Percentiles rank a stretch among this genome's conserved stretches.
Evolutionary conservation across 1,140 invertebrate species (phyloP).

Genomic region (Mesaphorura yosii): DNA sequence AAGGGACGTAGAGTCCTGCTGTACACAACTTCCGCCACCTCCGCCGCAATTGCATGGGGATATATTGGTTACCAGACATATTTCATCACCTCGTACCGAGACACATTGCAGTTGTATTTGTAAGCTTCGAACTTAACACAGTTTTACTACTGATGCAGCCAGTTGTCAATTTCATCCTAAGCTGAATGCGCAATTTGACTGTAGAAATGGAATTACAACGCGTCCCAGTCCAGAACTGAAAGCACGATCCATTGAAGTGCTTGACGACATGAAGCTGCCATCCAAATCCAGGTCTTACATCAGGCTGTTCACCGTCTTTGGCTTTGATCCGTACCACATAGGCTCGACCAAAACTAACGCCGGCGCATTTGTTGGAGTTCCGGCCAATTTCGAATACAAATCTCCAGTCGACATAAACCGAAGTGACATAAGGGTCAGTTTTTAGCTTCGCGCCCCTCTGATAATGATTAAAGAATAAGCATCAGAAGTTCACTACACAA

Average conservation of each 20-base stretch:
- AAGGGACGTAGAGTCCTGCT: too few species aligned
- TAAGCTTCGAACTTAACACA: conserved; percentile 2
- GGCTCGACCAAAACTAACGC: conserved; percentile 38
- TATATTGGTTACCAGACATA: too few species aligned
- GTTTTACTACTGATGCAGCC: too few species aligned
- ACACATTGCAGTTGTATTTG: conserved; percentile 16
- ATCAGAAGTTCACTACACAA: not conserved
- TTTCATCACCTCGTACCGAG: too few species aligned
- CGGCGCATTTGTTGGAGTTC: conserved; percentile 51
- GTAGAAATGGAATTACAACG: conserved; percentile 39
- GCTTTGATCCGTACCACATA: conserved; percentile 49
- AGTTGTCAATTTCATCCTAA: not conserved
- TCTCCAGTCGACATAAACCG: conserved; percentile 39
- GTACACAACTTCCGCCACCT: too few species aligned
- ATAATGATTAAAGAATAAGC: conserved; percentile 38
- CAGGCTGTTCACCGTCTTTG: conserved; percentile 48
- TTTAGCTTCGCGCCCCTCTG: too few species aligned
- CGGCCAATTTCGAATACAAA: conserved; percentile 47
- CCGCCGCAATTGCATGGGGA: too few species aligned
- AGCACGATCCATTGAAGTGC: conserved; percentile 38
- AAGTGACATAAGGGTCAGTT: too few species aligned
- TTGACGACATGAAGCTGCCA: conserved; percentile 42
- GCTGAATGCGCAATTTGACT: not conserved
- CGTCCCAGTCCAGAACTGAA: conserved; percentile 36
- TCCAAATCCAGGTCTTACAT: conserved; percentile 35